These are phyloP conservation scores for Sus scrofa DNA, from an alignment of 2,113 vertebrate genomes.

Conservation along the genomic window DNA sequence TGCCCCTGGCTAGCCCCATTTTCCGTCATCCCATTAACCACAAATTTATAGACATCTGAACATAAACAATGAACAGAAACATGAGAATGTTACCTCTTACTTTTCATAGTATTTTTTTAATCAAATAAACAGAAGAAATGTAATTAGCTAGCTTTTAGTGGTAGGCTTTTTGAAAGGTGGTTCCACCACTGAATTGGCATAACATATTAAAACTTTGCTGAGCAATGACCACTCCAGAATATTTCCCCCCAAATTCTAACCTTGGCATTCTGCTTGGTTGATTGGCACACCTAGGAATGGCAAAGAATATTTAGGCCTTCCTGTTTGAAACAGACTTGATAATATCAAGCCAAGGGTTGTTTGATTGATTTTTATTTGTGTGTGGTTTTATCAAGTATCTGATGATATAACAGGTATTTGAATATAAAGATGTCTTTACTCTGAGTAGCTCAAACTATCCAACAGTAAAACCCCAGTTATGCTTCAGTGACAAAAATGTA, in stretches of 20 bases:
- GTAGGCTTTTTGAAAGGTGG: neutral
- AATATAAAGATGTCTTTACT: neutral
- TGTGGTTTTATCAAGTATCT: neutral
- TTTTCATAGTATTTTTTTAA: neutral
- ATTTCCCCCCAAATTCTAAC: neutral
- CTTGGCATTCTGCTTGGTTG: neutral
- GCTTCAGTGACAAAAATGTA: constrained; percentile 35
- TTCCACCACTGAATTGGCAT: neutral
- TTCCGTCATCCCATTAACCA: neutral
- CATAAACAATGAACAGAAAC: neutral
- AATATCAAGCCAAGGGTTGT: neutral
- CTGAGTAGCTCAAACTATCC: neutral
- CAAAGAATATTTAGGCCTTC: neutral
- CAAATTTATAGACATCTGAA: neutral
- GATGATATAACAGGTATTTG: neutral
- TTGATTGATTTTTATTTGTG: neutral
- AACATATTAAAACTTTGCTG: neutral
- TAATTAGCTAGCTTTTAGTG: neutral
- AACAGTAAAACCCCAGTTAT: neutral
- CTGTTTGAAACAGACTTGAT: neutral
- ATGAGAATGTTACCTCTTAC: neutral
- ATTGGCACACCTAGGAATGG: neutral
- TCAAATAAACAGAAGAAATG: neutral
- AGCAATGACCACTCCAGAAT: neutral
- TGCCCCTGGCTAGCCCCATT: neutral